Evolutionary conservation across 2,888 invertebrate species (phyloP), one percentile per base, ranked within the genome.

Genomic region (Laothoe populi): DNA sequence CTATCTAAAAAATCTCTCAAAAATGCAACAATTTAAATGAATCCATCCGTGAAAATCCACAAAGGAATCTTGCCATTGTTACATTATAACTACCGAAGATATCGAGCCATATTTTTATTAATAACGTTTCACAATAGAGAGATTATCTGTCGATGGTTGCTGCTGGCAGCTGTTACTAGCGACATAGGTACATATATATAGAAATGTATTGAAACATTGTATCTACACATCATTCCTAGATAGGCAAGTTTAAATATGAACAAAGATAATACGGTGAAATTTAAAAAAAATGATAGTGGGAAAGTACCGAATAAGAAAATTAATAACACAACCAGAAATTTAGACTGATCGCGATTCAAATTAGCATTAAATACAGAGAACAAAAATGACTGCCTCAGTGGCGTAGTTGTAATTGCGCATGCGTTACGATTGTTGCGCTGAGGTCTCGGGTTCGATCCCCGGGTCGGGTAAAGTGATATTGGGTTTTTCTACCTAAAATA

Each of bases 41-140:
- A 82, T 72, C 87, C 91, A 87, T 83, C 88, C 90, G 85, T 88
- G 81, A 87, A 86, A 74, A 76, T 81, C 75, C 75, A 89, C 88
- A 90, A 92, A 86, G 76, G 87, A 78, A 76, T 66, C 77, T 71
- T 70, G 74, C 84, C 81, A 86, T 92, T 92, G 92, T 90, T 82
- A 80, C 80, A 80, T 80, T 80, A 75, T 82, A 84, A 84, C 82
- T 83, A 86, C 78, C 83, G 82, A 77, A 88, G 87, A 87, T 87
- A 88, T 88, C 78, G 82, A 85, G 74, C 79, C 87, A 92, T 91
- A 92, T 92, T 92, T 91, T 92, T 92, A 92, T 92, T 92, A 92
- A 92, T 92, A 92, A 84, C 80, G 74, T 74, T 70, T 70, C 83
- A 92, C 92, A 92, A 92, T 84, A 77, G 88, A 82, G 82, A 90